Base-by-base conservation (phyloP, 2,113 vertebrate genomes). In the Phyllopteryx taeniolatus region DNA sequence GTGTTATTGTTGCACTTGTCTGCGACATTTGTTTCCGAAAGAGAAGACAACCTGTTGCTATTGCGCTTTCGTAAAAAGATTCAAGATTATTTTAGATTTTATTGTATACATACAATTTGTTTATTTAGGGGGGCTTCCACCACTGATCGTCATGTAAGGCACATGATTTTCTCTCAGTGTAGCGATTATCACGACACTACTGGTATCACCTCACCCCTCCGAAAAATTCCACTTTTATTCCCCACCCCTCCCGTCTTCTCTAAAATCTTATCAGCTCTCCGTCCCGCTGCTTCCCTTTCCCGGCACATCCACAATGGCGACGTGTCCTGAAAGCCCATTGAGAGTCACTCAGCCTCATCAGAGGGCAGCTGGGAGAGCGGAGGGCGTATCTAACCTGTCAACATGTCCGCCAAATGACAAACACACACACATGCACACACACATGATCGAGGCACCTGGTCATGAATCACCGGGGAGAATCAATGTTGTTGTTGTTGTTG, bases 321-420 rank as follows among this genome's bases (percentile, higher is more conserved):
- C 15, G 57, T 81, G 79, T 69, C 53, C 81, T 64, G 71, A 83
- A 87, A 87, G 76, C 71, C 84, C 80, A 90, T 90, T 90, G 83
- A 88, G 83, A 89, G 83, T 75, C 91, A 87, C 75, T 89, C 87
- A 89, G 83, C 79, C 92, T 91, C 88, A 85, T 90, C 90, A 82
- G 85, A 74, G 70, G 84, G 83, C 91, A 89, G 90, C 88, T 85
- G 89, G 75, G 72, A 83, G 81, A 83, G 82, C 5, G n/a, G 68
- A 22, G 64, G 87, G 87, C 86, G 86, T 87, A 75, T 86, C 67
- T 27, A 81, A 78, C 83, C 90, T 92, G 90, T 92, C 90, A 91
- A 88, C 86, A 83, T 89, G 87, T 92, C 90, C 90, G 51, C 71
- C 76, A 22, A 83, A 79, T 79, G 84, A 84, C 82, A 80, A 80